A percentile compares a stretch with the other conserved stretches of the same genome.
phyloP scores from a whole-genome alignment of 2,888 invertebrate genomes.

The Gastrophysa polygoni region DNA sequence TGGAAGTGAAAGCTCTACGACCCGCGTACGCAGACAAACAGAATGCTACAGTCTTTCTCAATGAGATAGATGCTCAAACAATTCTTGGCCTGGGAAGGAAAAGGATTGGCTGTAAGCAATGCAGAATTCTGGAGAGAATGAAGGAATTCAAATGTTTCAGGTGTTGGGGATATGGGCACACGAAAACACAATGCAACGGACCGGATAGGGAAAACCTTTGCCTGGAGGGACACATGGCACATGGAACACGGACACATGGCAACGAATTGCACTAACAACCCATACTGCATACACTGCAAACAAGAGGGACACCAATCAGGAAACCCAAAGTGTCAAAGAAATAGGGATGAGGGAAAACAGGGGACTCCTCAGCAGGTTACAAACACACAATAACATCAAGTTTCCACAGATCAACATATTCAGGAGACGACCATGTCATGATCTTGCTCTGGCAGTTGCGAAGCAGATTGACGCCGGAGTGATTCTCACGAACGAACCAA shows the following conservation, averaged over 20 bases:
- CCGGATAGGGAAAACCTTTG: neutral
- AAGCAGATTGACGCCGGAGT: neutral
- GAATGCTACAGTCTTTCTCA: conserved; percentile 14
- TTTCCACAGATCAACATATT: neutral
- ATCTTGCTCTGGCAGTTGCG: neutral
- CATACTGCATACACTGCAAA: conserved; percentile 1
- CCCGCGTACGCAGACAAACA: neutral
- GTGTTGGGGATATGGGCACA: neutral
- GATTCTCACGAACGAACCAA: neutral
- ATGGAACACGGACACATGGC: neutral
- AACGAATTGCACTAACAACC: neutral
- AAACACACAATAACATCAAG: neutral
- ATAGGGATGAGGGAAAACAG: neutral
- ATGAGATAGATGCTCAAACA: conserved; percentile 15
- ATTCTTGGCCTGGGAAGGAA: conserved; percentile 11
- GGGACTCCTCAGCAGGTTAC: neutral
- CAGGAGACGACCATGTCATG: neutral
- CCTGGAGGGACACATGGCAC: neutral
- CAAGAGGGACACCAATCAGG: neutral
- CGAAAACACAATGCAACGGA: neutral
- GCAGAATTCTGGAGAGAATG: conserved; percentile 23
- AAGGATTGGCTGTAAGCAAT: conserved; percentile 20
- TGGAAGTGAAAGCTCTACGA: neutral
- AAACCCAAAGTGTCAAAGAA: neutral
- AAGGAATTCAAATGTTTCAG: conserved; percentile 9